phyloP scores from a whole-genome alignment of 2,888 invertebrate genomes.

The Athalia rosae region DNA sequence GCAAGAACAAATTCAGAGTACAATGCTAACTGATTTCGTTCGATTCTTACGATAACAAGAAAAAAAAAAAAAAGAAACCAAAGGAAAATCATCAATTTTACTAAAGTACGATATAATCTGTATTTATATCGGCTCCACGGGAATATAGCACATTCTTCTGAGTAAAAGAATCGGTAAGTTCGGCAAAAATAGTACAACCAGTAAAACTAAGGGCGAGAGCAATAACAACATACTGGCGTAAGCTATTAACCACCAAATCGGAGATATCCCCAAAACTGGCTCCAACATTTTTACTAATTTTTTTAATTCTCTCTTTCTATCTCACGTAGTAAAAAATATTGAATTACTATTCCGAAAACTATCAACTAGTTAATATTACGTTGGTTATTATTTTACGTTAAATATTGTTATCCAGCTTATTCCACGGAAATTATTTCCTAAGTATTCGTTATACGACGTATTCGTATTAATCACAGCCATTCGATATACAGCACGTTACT shows the following conservation, averaged over 20 bases:
- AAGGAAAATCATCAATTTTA: neutral
- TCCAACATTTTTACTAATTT: conserved; percentile 59
- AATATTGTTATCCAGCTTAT: neutral
- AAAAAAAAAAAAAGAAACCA: too few relatives aligned
- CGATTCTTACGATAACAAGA: too few relatives aligned
- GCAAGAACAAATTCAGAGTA: too few relatives aligned
- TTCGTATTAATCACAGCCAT: conserved; percentile 8
- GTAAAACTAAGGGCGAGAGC: conserved; percentile 81
- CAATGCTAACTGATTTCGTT: too few relatives aligned
- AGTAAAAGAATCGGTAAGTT: conserved; percentile 82
- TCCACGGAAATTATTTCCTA: neutral
- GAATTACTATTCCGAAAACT: too few relatives aligned
- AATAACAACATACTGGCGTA: conserved; percentile 80
- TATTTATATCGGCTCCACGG: conserved; percentile 77
- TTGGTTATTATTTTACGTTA: neutral
- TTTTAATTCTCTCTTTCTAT: neutral
- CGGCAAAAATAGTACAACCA: conserved; percentile 81
- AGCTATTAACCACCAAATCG: conserved; percentile 78
- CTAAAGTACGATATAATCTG: neutral
- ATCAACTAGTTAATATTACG: neutral
- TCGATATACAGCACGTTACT: neutral
- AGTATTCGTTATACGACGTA: neutral
- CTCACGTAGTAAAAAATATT: too few relatives aligned
- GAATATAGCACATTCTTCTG: conserved; percentile 80
- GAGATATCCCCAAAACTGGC: conserved; percentile 68